Conservation (phyloP, 2,113 vertebrate species). For the Platysteira castanea region DNA sequence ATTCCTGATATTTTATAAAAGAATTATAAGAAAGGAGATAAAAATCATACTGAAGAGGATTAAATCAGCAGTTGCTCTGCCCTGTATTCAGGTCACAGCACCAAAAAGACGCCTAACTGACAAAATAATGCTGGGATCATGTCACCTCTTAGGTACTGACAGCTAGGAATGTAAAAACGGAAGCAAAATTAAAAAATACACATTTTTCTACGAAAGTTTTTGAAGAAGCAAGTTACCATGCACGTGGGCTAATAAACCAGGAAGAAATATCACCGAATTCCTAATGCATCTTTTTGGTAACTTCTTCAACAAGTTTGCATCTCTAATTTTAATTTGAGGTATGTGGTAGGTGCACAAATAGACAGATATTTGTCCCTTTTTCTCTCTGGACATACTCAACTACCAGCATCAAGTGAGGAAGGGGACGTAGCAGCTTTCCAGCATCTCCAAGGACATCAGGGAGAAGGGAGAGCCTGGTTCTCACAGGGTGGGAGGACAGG, state of each 20-base stretch:
- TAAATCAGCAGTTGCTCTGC: not conserved
- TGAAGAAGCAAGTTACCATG: not conserved
- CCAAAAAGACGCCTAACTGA: accelerated
- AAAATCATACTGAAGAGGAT: not conserved
- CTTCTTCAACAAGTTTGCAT: not conserved
- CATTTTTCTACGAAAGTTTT: not conserved
- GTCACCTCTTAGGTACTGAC: not conserved
- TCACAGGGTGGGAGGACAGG: not conserved
- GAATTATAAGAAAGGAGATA: not conserved
- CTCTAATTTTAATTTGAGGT: not conserved
- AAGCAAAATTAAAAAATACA: accelerated
- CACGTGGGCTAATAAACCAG: accelerated
- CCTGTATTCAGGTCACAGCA: not conserved
- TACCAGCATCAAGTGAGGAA: not conserved
- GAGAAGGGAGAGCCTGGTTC: not conserved
- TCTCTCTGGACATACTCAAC: not conserved
- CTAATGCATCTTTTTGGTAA: not conserved
- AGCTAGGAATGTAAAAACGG: not conserved
- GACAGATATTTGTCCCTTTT: not conserved
- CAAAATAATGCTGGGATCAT: not conserved
- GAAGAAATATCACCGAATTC: not conserved
- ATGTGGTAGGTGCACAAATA: not conserved
- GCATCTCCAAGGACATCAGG: not conserved
- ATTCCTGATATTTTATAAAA: not conserved
- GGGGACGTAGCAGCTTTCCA: not conserved